Evolutionary conservation across 2,888 invertebrate species (phyloP), one percentile per base, ranked within the genome.

Genomic region (Notodonta ziczac): DNA sequence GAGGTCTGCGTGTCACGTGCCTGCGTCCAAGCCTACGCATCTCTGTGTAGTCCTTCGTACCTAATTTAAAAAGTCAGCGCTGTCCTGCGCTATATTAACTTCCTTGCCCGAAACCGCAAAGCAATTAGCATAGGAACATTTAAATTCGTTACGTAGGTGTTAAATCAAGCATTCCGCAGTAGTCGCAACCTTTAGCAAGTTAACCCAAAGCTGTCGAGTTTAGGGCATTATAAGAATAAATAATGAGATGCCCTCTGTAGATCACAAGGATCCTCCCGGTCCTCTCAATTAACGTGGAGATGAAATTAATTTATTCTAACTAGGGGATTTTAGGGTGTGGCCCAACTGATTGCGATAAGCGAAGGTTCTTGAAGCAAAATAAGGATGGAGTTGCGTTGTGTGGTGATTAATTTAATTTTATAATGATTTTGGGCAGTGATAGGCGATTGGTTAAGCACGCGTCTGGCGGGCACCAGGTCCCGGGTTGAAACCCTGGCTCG

Each of bases 191-290:
- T 81, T 84, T 82, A 72, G 71, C 82, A 83, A 88, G 89, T 89
- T 88, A 89, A 85, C 88, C 83, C 85, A 57, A 78, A 72, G 80
- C 78, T 77, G 79, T 68, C 67, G 85, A 84, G 87, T 76, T 83
- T 84, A 83, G 77, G 81, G 75, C 84, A 87, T 87, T 87, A 85
- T 87, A 85, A 87, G 89, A 90, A 90, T 90, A 88, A 88, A 87
- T 89, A 88, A 90, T 87, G 88, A 89, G 84, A 60, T 69, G 58
- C 71, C 70, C 70, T 52, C 42, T 39, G 53, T 48, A 61, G 64
- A 82, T 86, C 85, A 82, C 73, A 82, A 77, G 82, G 83, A 82
- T 81, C 76, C 80, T 80, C 65, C 63, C 68, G 76, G 61, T 67
- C 78, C 81, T 83, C 88, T 86, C 87, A 89, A 89, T 89, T 89